Evolutionary conservation across 2,113 vertebrate genomes (phyloP).

Genomic region (Tupaia tana): DNA sequence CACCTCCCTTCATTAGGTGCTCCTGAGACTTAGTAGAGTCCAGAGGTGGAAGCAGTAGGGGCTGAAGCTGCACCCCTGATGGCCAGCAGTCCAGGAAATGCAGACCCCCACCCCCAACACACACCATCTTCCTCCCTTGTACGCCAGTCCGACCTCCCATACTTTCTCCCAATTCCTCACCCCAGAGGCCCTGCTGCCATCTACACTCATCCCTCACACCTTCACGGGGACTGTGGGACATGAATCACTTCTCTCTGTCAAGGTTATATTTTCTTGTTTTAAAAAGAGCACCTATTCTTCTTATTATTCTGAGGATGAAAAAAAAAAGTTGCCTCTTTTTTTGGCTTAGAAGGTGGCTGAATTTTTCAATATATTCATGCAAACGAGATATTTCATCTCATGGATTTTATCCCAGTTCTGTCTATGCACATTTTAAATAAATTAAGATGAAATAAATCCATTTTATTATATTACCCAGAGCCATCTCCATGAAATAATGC

Average conservation of each 20-base stretch:
- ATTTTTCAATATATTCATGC: conserved; percentile 82
- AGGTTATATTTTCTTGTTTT: conserved; percentile 76
- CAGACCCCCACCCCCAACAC: background rate
- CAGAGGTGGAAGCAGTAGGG: background rate
- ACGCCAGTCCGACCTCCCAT: background rate
- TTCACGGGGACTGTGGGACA: background rate
- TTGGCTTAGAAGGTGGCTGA: conserved; percentile 70
- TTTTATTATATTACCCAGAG: conserved; percentile 88
- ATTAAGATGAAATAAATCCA: conserved; percentile 89
- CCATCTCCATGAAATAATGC: conserved; percentile 88
- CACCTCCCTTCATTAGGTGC: accelerated
- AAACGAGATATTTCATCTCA: conserved; percentile 86
- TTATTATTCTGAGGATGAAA: conserved; percentile 70
- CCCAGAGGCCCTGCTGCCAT: accelerated
- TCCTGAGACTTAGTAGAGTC: background rate
- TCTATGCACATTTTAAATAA: conserved; percentile 88
- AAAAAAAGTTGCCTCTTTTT: conserved; percentile 73
- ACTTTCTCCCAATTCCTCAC: background rate
- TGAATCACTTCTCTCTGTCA: conserved; percentile 75
- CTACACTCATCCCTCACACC: conserved; percentile 15
- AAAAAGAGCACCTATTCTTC: conserved; percentile 75
- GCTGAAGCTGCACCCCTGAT: background rate
- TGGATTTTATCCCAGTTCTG: conserved; percentile 86
- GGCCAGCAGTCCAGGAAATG: background rate
- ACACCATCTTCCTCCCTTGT: accelerated